Percentiles rank a stretch among this genome's conserved stretches.
Evolutionary conservation across 2,113 vertebrate genomes (phyloP).

Genomic region (Lophura nycthemera): DNA sequence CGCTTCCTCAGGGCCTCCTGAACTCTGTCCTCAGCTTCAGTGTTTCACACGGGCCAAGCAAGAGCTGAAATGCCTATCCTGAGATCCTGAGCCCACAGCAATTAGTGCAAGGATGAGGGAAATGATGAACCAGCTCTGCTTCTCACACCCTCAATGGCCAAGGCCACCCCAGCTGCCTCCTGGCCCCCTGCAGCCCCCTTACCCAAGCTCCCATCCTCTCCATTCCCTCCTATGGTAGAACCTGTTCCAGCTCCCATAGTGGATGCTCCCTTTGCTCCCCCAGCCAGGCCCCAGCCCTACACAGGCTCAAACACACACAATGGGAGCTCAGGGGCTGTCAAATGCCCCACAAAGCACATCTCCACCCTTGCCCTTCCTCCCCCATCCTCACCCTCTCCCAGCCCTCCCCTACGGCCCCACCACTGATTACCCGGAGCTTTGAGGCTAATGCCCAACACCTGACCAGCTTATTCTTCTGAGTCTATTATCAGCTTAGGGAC

Average conservation of each 20-base stretch:
- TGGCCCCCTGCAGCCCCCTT: rapidly evolving
- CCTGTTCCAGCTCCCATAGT: rapidly evolving
- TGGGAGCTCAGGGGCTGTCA: background rate
- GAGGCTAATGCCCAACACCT: slow-evolving; percentile 67
- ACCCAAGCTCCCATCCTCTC: background rate
- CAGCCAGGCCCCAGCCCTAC: no score
- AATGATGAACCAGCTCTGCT: background rate
- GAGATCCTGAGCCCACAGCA: background rate
- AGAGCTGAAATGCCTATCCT: background rate
- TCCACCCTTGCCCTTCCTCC: background rate
- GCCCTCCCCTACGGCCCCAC: background rate
- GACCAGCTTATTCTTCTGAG: slow-evolving; percentile 61
- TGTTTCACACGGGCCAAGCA: rapidly evolving
- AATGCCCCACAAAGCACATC: background rate
- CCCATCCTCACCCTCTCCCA: background rate
- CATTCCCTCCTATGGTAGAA: background rate
- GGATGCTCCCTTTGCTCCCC: background rate
- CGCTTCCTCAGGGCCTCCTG: background rate
- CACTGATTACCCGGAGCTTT: background rate
- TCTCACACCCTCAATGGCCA: background rate
- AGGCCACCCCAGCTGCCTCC: background rate
- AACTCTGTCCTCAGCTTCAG: background rate
- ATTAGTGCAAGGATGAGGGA: background rate
- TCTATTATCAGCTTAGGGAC: slow-evolving; percentile 70
- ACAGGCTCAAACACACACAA: background rate